A percentile compares a stretch with the other conserved stretches of the same genome.
phyloP scores from a whole-genome alignment of 2,113 vertebrate genomes.

The Muntiacus muntjak region DNA sequence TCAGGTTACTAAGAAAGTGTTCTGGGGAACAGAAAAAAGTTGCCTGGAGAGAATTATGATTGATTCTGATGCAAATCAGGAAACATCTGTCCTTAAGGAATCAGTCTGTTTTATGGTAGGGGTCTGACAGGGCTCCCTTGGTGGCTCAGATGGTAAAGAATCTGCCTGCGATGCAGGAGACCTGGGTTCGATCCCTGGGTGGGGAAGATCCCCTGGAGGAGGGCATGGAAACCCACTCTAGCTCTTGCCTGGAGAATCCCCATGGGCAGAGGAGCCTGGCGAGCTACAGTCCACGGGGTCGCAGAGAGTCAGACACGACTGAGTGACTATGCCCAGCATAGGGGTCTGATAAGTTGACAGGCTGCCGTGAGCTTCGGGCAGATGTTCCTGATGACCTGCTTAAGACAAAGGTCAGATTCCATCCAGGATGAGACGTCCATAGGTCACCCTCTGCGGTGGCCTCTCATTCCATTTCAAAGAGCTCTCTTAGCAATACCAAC shows the following conservation, averaged over 20 bases:
- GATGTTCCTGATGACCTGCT: background rate
- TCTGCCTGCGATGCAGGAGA: background rate
- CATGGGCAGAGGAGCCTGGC: background rate
- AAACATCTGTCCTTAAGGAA: background rate
- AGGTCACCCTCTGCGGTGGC: background rate
- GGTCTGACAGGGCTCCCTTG: background rate
- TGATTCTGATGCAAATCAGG: background rate
- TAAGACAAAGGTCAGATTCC: background rate
- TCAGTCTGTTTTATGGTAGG: background rate
- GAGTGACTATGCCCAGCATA: background rate
- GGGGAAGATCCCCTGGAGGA: background rate
- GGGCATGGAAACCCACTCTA: background rate
- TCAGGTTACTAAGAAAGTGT: background rate
- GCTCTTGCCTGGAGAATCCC: background rate
- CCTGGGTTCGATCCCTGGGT: background rate
- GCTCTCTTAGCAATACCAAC: no score
- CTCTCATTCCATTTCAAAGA: background rate
- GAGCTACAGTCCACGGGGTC: background rate
- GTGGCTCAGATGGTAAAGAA: background rate
- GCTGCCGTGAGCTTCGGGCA: background rate
- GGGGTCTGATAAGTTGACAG: background rate
- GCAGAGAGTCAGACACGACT: background rate
- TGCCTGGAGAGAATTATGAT: background rate
- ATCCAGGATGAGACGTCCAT: background rate
- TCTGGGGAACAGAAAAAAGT: background rate